Percentiles rank a stretch among this genome's conserved stretches.
Evolutionary conservation across 1,140 invertebrate genomes (phyloP).

Genomic region (Drosophila pachea): DNA sequence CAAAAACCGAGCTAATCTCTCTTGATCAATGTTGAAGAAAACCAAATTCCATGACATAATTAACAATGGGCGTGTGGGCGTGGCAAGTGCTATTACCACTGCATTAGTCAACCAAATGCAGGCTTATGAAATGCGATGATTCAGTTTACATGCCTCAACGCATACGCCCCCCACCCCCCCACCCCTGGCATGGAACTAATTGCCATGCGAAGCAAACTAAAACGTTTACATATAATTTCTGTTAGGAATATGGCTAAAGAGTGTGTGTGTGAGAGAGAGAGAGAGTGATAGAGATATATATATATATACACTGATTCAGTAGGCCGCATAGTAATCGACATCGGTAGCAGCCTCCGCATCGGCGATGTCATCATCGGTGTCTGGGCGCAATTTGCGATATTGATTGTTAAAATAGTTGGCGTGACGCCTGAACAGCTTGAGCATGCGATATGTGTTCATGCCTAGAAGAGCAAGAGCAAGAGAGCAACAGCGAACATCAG

Average conservation of each 20-base stretch:
- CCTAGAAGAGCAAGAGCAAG: conserved; percentile 64
- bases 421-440: conserved; percentile 75
- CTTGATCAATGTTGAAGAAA: conserved; percentile 36
- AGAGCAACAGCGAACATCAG: conserved; percentile 20
- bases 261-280: background rate
- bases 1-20: conserved; percentile 35
- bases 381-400: conserved; percentile 75
- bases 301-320: conserved; percentile 42
- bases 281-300: background rate
- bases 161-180: background rate
- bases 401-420: conserved; percentile 77
- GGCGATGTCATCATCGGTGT: conserved; percentile 54
- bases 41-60: conserved; percentile 40
- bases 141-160: conserved; percentile 36
- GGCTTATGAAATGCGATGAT: conserved; percentile 40
- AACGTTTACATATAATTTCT: conserved; percentile 47
- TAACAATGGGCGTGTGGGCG: conserved; percentile 24
- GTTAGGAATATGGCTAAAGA: conserved; percentile 59
- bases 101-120: conserved; percentile 37
- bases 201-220: conserved; percentile 21
- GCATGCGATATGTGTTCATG: conserved; percentile 78
- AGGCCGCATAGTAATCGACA: conserved; percentile 41
- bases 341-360: conserved; percentile 22
- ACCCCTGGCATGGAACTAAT: conserved; percentile 32
- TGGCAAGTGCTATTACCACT: conserved; percentile 4